Base-by-base conservation (phyloP, 92 coral and sea anemone species). In the Actinostola sp. region DNA sequence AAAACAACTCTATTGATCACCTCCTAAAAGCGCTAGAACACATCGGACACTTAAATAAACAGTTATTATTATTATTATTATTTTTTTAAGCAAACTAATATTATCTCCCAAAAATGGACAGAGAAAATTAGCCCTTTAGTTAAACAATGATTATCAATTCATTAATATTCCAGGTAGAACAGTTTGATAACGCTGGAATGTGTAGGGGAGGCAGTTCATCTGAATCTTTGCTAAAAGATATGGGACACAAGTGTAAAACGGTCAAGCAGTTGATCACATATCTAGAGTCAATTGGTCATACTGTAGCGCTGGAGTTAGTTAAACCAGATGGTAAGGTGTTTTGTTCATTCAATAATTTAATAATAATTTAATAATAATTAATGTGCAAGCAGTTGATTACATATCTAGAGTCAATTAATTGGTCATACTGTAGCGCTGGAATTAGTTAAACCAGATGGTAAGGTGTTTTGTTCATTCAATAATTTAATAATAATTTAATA, bases 231-330 rank as follows among this genome's bases (percentile, higher is more conserved):
- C 63, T 91, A 39, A 72, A 69, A 45, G 97, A 94, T 67, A 67
- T 94, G 73, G 87, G 98, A 0, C 90, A 79, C n/a, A 89, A 72
- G 44, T 85, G 93, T 39, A 89, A 82, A 55, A 94, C 92, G 24
- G 92, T 91, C 16, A 94, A 33, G 69, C 88, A 88, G 68, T 75
- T 94, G 33, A 82, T 85, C 0, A 75, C 38, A 3, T 91, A 82
- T 68, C 85, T 94, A 49, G 88, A 84, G 42, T 53, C 49, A 53
- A n/a, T n/a, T n/a, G 85, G 66, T 25, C 79, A 91, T 53, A 62
- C 71, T 51, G 86, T 76, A 61, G 98, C 97, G 1, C 45, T 91
- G 36, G 83, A 68, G 26, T 76, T 89, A 10, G 42, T 63, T 13
- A 75, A 75, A 75, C 81, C 72, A n/a, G 81, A 75, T 29, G 81